Percentiles rank a stretch among this genome's conserved stretches.
Conservation (phyloP, 2,888 invertebrate genomes). For the Ferdinandea cuprea region DNA sequence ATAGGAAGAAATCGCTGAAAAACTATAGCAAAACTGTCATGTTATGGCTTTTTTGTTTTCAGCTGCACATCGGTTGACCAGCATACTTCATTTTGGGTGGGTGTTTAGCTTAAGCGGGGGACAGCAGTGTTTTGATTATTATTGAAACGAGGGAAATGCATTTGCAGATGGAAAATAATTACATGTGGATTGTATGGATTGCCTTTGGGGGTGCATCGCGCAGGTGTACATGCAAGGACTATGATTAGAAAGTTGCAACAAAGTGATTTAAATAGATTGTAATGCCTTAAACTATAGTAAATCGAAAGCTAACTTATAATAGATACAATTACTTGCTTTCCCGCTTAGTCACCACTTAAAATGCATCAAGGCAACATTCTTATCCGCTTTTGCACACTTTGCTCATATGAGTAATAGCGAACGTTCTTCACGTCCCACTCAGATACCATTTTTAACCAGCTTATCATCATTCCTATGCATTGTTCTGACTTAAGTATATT, state of each 20-base stretch:
- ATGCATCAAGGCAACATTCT: too few species aligned
- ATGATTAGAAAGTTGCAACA: slow-evolving; percentile 5
- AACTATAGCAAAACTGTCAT: slow-evolving; percentile 15
- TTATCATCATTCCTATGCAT: slow-evolving; percentile 7
- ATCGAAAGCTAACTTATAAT: background rate
- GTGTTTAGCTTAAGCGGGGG: slow-evolving; percentile 1
- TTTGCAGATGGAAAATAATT: background rate
- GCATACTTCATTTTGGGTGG: slow-evolving; percentile 19
- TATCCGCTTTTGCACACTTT: background rate
- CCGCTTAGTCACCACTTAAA: too few species aligned
- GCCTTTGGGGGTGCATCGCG: background rate
- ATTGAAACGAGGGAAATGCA: slow-evolving; percentile 5
- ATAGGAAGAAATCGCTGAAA: background rate
- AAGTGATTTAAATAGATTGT: background rate
- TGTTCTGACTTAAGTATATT: background rate
- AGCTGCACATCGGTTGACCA: slow-evolving; percentile 28
- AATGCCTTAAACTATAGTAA: background rate
- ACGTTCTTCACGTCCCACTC: slow-evolving; percentile 8
- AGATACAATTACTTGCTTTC: too few species aligned
- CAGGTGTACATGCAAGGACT: background rate
- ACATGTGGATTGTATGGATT: background rate
- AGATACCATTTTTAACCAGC: background rate
- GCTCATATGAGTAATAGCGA: background rate
- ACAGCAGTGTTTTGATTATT: background rate
- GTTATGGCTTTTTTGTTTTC: slow-evolving; percentile 26